phyloP scores from a whole-genome alignment of 2,113 vertebrate species.

The Gymnogyps californianus region DNA sequence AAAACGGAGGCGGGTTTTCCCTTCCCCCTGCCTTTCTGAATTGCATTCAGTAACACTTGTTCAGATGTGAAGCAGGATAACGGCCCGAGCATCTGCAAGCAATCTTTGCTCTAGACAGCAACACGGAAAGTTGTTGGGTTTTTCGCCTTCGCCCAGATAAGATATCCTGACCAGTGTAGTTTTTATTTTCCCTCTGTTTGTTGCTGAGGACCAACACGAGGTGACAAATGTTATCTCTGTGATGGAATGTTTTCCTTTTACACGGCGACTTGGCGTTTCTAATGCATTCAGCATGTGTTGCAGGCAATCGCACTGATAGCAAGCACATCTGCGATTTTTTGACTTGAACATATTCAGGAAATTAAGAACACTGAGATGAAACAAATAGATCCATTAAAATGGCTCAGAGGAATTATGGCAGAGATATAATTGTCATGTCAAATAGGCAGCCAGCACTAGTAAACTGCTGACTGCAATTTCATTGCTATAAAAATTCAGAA shows the following conservation, averaged over 20 bases:
- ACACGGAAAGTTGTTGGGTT: conserved; percentile 14
- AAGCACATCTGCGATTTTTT: conserved; percentile 11
- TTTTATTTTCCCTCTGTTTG: conserved; percentile 20
- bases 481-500: neutral
- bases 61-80: conserved; percentile 47
- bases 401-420: conserved; percentile 52
- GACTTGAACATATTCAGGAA: conserved; percentile 53
- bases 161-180: neutral
- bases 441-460: conserved; percentile 19
- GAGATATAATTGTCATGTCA: conserved; percentile 59
- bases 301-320: neutral
- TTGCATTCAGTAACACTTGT: conserved; percentile 29
- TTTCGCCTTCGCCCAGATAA: conserved; percentile 28
- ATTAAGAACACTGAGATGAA: conserved; percentile 65
- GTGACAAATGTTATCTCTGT: conserved; percentile 51
- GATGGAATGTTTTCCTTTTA: conserved; percentile 20
- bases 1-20: conserved; percentile 64
- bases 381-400: conserved; percentile 61
- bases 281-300: neutral
- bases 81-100: conserved; percentile 53
- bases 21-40: conserved; percentile 54
- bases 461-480: conserved; percentile 45
- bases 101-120: conserved; percentile 32
- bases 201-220: neutral
- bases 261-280: neutral